Conservation (phyloP, 2,113 vertebrate species). For the Pygoscelis antarcticus region DNA sequence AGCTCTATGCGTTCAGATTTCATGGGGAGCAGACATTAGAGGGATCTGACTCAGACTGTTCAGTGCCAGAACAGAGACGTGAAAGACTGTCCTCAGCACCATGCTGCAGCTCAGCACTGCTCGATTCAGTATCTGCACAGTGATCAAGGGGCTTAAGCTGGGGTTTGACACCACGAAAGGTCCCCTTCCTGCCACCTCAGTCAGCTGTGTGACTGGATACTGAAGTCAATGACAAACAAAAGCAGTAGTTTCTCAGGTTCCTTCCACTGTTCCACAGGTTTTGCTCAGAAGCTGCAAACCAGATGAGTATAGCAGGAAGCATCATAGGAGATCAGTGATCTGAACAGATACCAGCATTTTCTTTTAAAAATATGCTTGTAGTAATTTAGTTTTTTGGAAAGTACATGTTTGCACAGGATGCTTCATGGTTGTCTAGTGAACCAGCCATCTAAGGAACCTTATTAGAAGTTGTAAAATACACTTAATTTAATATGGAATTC, state of each 20-base stretch:
- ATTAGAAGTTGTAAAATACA: neutral
- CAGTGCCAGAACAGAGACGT: neutral
- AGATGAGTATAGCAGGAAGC: neutral
- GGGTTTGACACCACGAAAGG: rapidly evolving
- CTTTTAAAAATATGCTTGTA: neutral
- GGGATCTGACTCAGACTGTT: neutral
- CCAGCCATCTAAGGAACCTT: neutral
- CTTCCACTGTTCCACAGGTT: neutral
- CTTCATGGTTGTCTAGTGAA: neutral
- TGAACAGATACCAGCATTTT: neutral
- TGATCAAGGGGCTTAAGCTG: neutral
- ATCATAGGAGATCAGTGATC: neutral
- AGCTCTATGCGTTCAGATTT: neutral
- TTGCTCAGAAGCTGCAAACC: neutral
- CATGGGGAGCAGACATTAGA: neutral
- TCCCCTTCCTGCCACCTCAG: neutral
- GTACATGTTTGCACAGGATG: neutral
- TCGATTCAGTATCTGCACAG: neutral
- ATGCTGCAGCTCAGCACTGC: neutral
- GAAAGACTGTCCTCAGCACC: neutral
- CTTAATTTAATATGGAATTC: neutral
- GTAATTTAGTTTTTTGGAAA: neutral
- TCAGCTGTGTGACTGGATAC: neutral
- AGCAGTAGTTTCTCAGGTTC: neutral
- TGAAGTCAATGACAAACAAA: neutral